Base-by-base conservation (phyloP, 2,797 vertebrate species). In the Eutrigla gurnardus region DNA sequence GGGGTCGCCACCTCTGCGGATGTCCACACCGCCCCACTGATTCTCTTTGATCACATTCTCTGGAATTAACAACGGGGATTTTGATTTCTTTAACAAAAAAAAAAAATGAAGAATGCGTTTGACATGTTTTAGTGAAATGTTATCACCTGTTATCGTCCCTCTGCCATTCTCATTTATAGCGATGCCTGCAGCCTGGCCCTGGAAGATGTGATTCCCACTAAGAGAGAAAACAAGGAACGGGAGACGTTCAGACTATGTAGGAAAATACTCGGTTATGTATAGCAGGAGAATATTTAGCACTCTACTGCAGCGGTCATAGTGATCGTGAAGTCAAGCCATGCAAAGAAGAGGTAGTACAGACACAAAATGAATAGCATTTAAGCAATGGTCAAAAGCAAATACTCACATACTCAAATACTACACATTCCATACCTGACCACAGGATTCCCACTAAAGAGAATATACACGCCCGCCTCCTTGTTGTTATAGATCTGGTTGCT, bases 381-480 rank as follows among this genome's bases (percentile, higher is more conserved):
- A 10, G 3, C 2, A 2, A 46, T n/a, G 32, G 39, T 15, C 15
- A 37, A 43, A 42, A 37, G 33, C 11, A 55, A 9, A 1, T 15
- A 25, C 25, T 25, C 25, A 2, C 25, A 25, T 25, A 25, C 25
- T 2, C 11, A 55, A 9, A 1, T 15, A 6, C 6, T 35, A 17
- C 6, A 64, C 59, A 57, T 77, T 77, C 43, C 45, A 3, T 92
- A 98, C 96, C 96, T 96, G 91, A 97, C 97, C 32, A 97, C 83
- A 42, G 96, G 97, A 86, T 97, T 98, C 78, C 97, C 96, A 0
- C 96, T 96, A 91, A 96, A 97, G 69, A 98, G 94, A 89, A 98
- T 96, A 87, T 97, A 98, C 87, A 98, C 96, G 73, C 97, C 97
- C n/a, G 97, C 97, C 85, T 98, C 97, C 89, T 97, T 97, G 93